Percentiles rank a stretch among this genome's conserved stretches.
These are phyloP conservation scores for Keiferia lycopersicella DNA, from an alignment of 2,888 invertebrate species.

Conservation along the genomic window DNA sequence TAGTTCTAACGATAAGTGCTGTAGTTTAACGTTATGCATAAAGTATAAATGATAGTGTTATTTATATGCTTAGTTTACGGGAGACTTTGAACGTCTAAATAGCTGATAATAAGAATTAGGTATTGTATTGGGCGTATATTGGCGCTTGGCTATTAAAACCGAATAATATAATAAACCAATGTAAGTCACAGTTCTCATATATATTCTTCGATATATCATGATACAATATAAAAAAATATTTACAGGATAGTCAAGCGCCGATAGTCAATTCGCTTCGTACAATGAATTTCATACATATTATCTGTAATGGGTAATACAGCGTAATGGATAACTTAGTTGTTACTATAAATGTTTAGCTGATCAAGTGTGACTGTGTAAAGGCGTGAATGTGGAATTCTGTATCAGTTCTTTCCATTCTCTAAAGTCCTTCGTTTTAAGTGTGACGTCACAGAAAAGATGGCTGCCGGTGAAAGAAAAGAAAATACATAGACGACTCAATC, in stretches of 20 bases:
- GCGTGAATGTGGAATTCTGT: conserved; percentile 74
- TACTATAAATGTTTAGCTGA: conserved; percentile 81
- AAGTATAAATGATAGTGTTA: conserved; percentile 76
- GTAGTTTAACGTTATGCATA: conserved; percentile 73
- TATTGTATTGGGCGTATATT: conserved; percentile 62
- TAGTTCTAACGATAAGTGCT: conserved; percentile 61
- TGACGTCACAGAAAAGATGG: not conserved
- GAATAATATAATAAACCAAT: conserved; percentile 4
- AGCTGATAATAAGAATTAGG: conserved; percentile 69
- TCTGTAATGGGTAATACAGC: conserved; percentile 70
- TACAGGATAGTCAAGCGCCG: conserved; percentile 67
- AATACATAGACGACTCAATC: not conserved
- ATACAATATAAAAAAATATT: not conserved
- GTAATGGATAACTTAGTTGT: conserved; percentile 76
- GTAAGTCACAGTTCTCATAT: not conserved
- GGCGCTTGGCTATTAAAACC: conserved; percentile 67
- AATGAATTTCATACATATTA: conserved; percentile 67
- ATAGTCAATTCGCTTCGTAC: conserved; percentile 58
- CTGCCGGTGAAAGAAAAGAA: not conserved
- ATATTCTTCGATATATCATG: conserved; percentile 6
- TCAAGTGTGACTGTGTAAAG: conserved; percentile 73
- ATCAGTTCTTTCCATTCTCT: conserved; percentile 62
- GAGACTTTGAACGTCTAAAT: conserved; percentile 72
- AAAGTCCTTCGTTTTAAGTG: conserved; percentile 24
- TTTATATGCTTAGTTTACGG: conserved; percentile 78